Percentiles rank a stretch among this genome's conserved stretches.
phyloP scores from a whole-genome alignment of 2,888 invertebrate species.

The Hyposoter dolosus region DNA sequence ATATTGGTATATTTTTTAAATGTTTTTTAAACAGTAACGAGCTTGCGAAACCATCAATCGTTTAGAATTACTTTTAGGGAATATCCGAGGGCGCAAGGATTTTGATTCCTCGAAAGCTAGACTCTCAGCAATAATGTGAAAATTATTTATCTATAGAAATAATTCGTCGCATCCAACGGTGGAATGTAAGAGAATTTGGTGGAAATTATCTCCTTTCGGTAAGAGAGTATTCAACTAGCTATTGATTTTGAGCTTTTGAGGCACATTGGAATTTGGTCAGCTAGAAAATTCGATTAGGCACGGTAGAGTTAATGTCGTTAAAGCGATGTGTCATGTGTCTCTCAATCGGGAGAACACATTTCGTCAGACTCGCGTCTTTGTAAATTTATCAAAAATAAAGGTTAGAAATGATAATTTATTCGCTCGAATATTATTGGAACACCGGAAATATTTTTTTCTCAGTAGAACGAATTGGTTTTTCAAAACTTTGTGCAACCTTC shows the following conservation, averaged over 20 bases:
- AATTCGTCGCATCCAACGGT: background rate
- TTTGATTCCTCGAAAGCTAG: background rate
- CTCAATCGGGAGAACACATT: background rate
- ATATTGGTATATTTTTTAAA: no score
- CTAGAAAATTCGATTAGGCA: background rate
- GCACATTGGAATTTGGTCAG: background rate
- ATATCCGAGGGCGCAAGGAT: background rate
- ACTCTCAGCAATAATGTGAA: background rate
- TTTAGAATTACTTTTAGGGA: background rate
- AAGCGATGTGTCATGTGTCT: slow-evolving; percentile 6
- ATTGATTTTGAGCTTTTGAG: slow-evolving; percentile 7
- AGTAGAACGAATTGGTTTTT: background rate
- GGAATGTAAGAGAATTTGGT: background rate
- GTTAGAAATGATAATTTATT: background rate
- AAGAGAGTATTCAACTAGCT: background rate
- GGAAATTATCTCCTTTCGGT: background rate
- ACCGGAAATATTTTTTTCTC: background rate
- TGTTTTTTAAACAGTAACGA: background rate
- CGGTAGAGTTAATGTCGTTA: slow-evolving; percentile 6
- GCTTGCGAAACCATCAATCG: background rate
- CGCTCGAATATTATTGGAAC: background rate
- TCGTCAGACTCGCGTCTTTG: background rate
- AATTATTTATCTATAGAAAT: background rate
- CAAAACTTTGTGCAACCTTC: slow-evolving; percentile 1
- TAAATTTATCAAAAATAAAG: background rate